phyloP scores from a whole-genome alignment of 2,797 vertebrate genomes.

The Numenius phaeopus region DNA sequence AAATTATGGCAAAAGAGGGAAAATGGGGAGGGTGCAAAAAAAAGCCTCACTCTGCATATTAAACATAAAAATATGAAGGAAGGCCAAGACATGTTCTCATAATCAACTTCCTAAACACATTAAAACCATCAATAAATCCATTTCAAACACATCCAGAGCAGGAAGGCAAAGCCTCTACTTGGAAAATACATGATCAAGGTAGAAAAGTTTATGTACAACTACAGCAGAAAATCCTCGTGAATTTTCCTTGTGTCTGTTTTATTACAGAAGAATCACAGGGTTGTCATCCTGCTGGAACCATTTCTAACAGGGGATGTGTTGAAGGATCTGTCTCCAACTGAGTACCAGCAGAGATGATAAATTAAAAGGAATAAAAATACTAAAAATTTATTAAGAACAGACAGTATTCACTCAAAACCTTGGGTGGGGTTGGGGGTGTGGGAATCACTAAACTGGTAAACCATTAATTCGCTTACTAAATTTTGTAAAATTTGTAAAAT shows the following conservation, averaged over 20 bases:
- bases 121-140: not conserved
- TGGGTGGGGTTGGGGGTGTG: too few species aligned
- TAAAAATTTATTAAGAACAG: not conserved
- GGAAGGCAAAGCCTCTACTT: not conserved
- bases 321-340: not conserved
- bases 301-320: not conserved
- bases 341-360: not conserved
- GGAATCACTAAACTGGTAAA: not conserved
- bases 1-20: not conserved
- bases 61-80: not conserved
- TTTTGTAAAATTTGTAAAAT: not conserved
- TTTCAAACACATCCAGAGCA: not conserved
- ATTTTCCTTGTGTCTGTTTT: not conserved
- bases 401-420: not conserved
- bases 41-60: not conserved
- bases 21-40: not conserved
- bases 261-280: not conserved
- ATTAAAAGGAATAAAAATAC: not conserved
- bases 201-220: not conserved
- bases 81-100: not conserved
- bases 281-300: not conserved
- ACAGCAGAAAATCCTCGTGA: not conserved
- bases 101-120: not conserved
- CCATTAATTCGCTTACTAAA: not conserved
- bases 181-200: not conserved